These are phyloP conservation scores for Trypoxylon attenuatum DNA, from an alignment of 2,888 invertebrate genomes.

Conservation along the genomic window DNA sequence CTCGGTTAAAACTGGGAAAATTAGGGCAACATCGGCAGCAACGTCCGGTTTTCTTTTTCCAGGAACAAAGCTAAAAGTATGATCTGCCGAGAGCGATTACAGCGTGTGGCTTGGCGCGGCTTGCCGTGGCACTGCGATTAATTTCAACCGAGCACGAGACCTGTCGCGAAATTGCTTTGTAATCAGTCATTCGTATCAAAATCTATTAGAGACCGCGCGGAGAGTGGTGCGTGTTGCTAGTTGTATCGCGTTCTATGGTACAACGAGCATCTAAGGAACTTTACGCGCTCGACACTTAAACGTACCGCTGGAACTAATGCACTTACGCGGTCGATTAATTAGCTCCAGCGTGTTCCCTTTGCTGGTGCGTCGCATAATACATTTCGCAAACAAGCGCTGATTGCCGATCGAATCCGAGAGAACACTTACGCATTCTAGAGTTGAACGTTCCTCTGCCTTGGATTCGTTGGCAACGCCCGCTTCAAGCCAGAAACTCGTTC, in stretches of 20 bases:
- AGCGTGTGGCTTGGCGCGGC: slow-evolving; percentile 25
- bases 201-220: slow-evolving; percentile 1
- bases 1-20: slow-evolving; percentile 36
- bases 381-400: not conserved
- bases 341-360: not conserved
- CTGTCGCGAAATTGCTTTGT: slow-evolving; percentile 31
- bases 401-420: not conserved
- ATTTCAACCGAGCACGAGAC: slow-evolving; percentile 13
- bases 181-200: slow-evolving; percentile 25
- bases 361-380: not conserved
- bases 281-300: too few relatives aligned
- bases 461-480: not conserved
- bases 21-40: slow-evolving; percentile 18
- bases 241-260: too few relatives aligned
- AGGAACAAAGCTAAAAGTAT: slow-evolving; percentile 25
- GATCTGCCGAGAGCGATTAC: slow-evolving; percentile 33
- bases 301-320: too few relatives aligned
- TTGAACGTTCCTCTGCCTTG: not conserved
- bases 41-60: slow-evolving; percentile 15
- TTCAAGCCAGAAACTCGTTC: too few relatives aligned
- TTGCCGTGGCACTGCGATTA: too few relatives aligned
- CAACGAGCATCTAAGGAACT: too few relatives aligned
- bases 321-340: too few relatives aligned
- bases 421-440: not conserved
- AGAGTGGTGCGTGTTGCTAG: too few relatives aligned